Evolutionary conservation across 2,113 vertebrate genomes (phyloP), one percentile per base, ranked within the genome.

Genomic region (Lamprotornis superbus): DNA sequence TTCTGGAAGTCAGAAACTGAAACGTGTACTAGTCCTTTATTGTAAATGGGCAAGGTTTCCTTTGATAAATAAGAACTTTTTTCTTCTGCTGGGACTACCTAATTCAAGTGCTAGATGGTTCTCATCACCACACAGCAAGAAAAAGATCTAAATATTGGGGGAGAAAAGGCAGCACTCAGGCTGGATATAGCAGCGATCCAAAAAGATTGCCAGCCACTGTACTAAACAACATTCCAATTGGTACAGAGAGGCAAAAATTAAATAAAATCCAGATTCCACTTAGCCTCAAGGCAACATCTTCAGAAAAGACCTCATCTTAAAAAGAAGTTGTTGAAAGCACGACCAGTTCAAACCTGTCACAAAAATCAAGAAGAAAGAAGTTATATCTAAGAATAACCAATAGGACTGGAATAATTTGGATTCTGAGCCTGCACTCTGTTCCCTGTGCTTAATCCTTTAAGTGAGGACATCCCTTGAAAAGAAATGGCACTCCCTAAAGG

Each of bases 331-430:
- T 40, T 71, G 35, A 59, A 50, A 79, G 65, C 21, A 55, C 9
- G 44, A 59, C 4, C 11, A n/a, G 21, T 49, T 68, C 44, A 67
- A 91, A 73, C 12, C 8, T 79, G 57, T 20, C 63, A 83, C 17
- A 94, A 84, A 93, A 92, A 57, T 56, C 42, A 85, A 30, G 30
- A 85, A 33, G 31, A 33, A 90, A 74, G 35, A 59, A 88, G 10
- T 47, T 55, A 24, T 9, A 10, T 27, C 5, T 24, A 79, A 47
- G 35, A 71, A 82, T 44, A 80, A 69, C 13, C 25, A 82, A 73
- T 7, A 80, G 28, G 15, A 61, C 23, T 40, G 19, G 39, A 91
- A 84, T 64, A 47, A 85, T 52, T 75, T 64, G 52, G 15, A 22
- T 46, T 59, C 83, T 20, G 10, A 67, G 25, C 8, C 25, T 71